These are phyloP conservation scores for Protobothrops mucrosquamatus DNA, from an alignment of 2,113 vertebrate species.

Conservation along the genomic window DNA sequence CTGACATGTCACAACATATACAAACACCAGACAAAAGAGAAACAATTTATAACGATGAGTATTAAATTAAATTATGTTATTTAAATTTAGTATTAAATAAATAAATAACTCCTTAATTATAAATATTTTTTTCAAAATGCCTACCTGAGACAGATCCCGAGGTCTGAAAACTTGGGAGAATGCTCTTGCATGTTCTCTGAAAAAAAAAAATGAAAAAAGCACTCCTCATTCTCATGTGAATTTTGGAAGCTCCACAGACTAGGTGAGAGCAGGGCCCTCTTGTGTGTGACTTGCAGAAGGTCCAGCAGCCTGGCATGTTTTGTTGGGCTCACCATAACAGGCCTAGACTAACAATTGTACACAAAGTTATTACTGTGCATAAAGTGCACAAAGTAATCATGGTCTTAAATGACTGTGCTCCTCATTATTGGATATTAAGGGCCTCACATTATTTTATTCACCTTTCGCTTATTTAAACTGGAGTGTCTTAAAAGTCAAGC, in stretches of 20 bases:
- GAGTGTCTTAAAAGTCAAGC: background rate
- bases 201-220: too few relatives aligned
- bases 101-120: background rate
- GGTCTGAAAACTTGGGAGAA: background rate
- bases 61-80: background rate
- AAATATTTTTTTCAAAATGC: background rate
- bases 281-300: background rate
- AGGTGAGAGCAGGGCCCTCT: too few relatives aligned
- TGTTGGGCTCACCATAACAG: too few relatives aligned
- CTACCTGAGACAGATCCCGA: background rate
- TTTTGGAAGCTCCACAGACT: too few relatives aligned
- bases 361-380: background rate
- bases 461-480: background rate
- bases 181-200: too few relatives aligned
- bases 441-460: background rate
- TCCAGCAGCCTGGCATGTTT: background rate
- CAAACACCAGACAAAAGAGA: background rate
- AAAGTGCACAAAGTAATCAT: background rate
- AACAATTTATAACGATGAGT: background rate
- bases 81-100: background rate
- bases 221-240: background rate
- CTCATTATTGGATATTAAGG: too few relatives aligned
- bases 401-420: background rate
- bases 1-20: background rate
- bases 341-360: background rate